These are phyloP conservation scores for Hapalemur alaotrensis DNA, from an alignment of 2,797 vertebrate genomes.

Conservation along the genomic window DNA sequence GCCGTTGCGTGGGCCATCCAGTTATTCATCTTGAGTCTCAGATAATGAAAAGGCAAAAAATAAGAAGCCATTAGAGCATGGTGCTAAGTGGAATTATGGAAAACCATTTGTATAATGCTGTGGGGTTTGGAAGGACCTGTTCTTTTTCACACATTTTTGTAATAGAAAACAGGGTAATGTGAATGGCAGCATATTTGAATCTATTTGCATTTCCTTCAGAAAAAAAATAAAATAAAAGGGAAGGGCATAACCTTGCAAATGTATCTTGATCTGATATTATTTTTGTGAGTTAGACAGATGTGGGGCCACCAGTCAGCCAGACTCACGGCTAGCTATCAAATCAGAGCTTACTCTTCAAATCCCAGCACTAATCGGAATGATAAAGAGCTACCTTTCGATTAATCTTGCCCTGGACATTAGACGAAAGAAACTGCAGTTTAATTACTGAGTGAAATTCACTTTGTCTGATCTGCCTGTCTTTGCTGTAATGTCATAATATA, in stretches of 20 bases:
- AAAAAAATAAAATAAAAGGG: conserved; percentile 80
- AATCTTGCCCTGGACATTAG: conserved; percentile 86
- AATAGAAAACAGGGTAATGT: conserved; percentile 58
- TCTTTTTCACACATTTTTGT: conserved; percentile 62
- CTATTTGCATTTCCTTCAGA: conserved; percentile 71
- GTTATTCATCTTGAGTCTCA: conserved; percentile 50
- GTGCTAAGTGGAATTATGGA: conserved; percentile 23
- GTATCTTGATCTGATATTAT: conserved; percentile 81
- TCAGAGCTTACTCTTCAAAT: conserved; percentile 84
- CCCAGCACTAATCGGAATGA: conserved; percentile 82
- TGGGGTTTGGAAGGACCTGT: conserved; percentile 10
- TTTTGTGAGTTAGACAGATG: conserved; percentile 83
- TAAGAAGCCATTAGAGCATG: conserved; percentile 29
- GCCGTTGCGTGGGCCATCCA: conserved; percentile 23
- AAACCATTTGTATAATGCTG: conserved; percentile 50
- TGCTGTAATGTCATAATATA: conserved; percentile 86
- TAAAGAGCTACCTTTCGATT: conserved; percentile 87
- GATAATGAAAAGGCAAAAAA: conserved; percentile 46
- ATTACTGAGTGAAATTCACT: conserved; percentile 89
- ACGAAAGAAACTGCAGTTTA: conserved; percentile 86
- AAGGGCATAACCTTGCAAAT: conserved; percentile 74
- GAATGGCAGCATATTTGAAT: conserved; percentile 73
- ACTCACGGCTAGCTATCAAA: conserved; percentile 76
- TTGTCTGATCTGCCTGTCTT: conserved; percentile 87
- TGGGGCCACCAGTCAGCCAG: conserved; percentile 72